A percentile compares a stretch with the other conserved stretches of the same genome.
Conservation (phyloP, 2,797 vertebrate genomes). For the Cyclura pinguis region DNA sequence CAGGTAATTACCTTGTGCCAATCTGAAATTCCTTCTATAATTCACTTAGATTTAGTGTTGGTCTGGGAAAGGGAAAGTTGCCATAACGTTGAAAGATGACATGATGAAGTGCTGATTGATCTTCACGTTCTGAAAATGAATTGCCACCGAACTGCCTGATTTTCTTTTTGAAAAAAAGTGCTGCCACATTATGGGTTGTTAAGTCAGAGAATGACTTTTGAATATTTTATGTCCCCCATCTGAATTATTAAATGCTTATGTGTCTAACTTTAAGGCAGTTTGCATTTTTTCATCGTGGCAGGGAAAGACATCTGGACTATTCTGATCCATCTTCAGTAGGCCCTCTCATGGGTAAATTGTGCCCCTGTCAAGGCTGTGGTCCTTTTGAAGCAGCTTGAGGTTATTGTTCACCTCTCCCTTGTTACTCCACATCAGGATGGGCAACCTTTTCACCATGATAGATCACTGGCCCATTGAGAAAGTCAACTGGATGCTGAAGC, state of each 20-base stretch:
- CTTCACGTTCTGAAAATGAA: neutral
- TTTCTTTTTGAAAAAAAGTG: slow-evolving; percentile 1
- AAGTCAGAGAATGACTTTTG: slow-evolving; percentile 9
- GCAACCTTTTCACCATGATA: neutral
- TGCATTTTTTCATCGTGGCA: neutral
- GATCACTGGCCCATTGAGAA: neutral
- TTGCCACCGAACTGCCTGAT: neutral
- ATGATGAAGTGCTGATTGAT: slow-evolving; percentile 23
- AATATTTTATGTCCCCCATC: slow-evolving; percentile 12
- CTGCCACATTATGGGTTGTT: slow-evolving; percentile 14
- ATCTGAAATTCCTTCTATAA: slow-evolving; percentile 13
- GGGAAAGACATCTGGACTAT: neutral
- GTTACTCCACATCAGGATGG: neutral
- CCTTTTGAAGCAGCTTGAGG: neutral
- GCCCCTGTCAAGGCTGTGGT: neutral
- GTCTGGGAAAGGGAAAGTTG: slow-evolving; percentile 20
- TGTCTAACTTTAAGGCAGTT: neutral
- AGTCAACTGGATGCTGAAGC: neutral
- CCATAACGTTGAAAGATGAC: slow-evolving; percentile 13
- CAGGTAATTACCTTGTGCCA: slow-evolving; percentile 8
- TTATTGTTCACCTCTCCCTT: neutral
- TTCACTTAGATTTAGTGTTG: slow-evolving; percentile 13
- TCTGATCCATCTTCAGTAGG: neutral
- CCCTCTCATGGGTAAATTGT: neutral
- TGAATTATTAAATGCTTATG: slow-evolving; percentile 25